Evolutionary conservation across 2,888 invertebrate genomes (phyloP).

Genomic region (Drosophila hamatofila): DNA sequence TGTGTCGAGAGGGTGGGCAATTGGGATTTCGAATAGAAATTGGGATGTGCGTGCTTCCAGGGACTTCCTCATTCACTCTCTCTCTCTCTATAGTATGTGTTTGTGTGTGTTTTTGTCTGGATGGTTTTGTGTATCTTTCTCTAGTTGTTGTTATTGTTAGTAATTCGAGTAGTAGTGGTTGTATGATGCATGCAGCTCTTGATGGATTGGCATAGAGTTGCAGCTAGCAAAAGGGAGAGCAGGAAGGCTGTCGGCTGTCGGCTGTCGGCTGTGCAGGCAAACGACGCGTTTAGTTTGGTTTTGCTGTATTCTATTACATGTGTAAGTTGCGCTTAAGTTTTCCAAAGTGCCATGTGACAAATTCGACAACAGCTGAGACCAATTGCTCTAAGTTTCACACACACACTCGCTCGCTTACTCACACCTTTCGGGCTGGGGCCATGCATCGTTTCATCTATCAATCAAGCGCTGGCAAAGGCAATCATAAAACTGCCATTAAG

Average conservation of each 20-base stretch:
- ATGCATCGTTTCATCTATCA: conserved; percentile 65
- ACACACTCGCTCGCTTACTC: neutral
- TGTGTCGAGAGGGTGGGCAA: conserved; percentile 7
- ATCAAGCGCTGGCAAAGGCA: conserved; percentile 65
- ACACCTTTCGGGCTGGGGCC: conserved; percentile 27
- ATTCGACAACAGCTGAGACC: conserved; percentile 80
- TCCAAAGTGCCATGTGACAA: conserved; percentile 70
- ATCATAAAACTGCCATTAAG: conserved; percentile 80
- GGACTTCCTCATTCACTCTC: neutral
- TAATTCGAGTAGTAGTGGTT: conserved; percentile 69
- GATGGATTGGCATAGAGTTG: conserved; percentile 75
- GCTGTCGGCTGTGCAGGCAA: neutral
- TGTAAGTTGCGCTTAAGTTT: conserved; percentile 77
- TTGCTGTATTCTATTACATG: conserved; percentile 73
- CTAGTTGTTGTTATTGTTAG: conserved; percentile 58
- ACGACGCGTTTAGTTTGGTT: conserved; percentile 11
- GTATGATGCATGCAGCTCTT: conserved; percentile 63
- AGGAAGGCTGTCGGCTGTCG: no score
- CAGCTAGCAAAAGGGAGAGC: conserved; percentile 22
- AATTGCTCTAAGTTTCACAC: conserved; percentile 51
- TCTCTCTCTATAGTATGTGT: conserved; percentile 8
- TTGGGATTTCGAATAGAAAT: conserved; percentile 1
- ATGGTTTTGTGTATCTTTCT: conserved; percentile 30
- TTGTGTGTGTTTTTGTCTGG: conserved; percentile 9
- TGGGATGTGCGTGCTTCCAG: conserved; percentile 52